Evolutionary conservation across 2,113 vertebrate species (phyloP), one percentile per base, ranked within the genome.

Genomic region (Rhegmatorhina hoffmannsi): DNA sequence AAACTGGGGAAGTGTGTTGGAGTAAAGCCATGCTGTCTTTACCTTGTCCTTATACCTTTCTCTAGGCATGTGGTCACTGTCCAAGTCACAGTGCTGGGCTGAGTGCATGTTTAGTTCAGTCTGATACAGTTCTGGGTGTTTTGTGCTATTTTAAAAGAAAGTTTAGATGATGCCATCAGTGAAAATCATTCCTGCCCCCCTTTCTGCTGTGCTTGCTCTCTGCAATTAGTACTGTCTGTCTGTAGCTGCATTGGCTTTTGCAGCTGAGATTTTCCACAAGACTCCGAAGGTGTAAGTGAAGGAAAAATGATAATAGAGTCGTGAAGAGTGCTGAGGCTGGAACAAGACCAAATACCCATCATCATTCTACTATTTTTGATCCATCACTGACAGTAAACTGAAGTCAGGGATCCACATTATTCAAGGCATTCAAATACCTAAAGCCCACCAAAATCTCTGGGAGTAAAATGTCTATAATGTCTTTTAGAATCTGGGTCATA

Each of bases 281-380:
- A 21, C 44, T 90, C 73, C 67, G 43, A 78, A 90, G 60, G 64
- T 4, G 1, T 44, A 38, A 47, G 60, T 56, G 64, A 87, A 67
- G 47, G 76, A 70, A 87, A 87, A 92, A 84, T 11, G 31, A 44
- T 79, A 58, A 62, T 25, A 33, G 38, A 88, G 52, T 50, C 0
- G 0, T 89, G 52, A 82, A 49, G 50, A 81, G 59, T 23, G 55
- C 77, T 86, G 73, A 67, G 79, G 26, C 55, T 92, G 62, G 70
- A 91, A 76, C 34, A 74, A 72, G 79, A 74, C 46, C 58, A 86
- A 94, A 84, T 36, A 56, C n/a, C 47, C 53, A 55, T 43, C 5
- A 31, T 26, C 44, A 68, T 84, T 92, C 64, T 64, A 63, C 23
- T 47, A 19, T 0, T 88, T 93, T 85, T 83, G 81, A 87, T 87